Conservation (phyloP, 2,888 invertebrate species). For the Himalopsyche japonica region DNA sequence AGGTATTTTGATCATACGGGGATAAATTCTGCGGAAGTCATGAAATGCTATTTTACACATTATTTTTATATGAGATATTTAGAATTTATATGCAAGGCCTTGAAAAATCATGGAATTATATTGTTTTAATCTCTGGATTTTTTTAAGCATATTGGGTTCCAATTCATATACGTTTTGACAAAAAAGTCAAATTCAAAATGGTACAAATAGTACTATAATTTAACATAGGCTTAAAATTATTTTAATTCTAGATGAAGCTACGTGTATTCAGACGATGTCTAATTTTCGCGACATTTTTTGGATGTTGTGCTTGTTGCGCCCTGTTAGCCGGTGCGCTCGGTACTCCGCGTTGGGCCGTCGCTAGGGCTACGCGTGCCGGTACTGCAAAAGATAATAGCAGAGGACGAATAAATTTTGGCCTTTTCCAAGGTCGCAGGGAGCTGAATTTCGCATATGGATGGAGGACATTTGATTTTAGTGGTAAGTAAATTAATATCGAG, state of each 20-base stretch:
- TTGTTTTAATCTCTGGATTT: no score
- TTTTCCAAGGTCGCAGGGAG: slow-evolving; percentile 84
- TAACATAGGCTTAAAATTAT: no score
- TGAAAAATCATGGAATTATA: no score
- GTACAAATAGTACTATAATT: no score
- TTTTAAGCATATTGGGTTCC: no score
- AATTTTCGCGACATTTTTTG: slow-evolving; percentile 81
- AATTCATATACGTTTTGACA: no score
- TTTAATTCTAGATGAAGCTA: slow-evolving; percentile 54
- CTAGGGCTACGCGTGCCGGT: slow-evolving; percentile 69
- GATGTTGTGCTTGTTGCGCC: slow-evolving; percentile 76
- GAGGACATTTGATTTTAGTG: slow-evolving; percentile 74
- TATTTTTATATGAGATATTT: no score
- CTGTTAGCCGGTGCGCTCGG: slow-evolving; percentile 80
- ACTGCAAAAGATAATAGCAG: slow-evolving; percentile 66
- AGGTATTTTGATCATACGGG: no score
- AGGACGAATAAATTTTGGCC: slow-evolving; percentile 80
- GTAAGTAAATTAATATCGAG: slow-evolving; percentile 62
- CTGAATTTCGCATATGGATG: slow-evolving; percentile 82
- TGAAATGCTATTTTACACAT: no score
- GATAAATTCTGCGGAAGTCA: no score
- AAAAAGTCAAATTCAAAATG: no score
- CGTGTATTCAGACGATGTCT: slow-evolving; percentile 75
- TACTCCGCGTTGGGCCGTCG: slow-evolving; percentile 82
- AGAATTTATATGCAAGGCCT: no score